phyloP scores from a whole-genome alignment of 2,113 vertebrate genomes.

The Meleagris gallopavo region DNA sequence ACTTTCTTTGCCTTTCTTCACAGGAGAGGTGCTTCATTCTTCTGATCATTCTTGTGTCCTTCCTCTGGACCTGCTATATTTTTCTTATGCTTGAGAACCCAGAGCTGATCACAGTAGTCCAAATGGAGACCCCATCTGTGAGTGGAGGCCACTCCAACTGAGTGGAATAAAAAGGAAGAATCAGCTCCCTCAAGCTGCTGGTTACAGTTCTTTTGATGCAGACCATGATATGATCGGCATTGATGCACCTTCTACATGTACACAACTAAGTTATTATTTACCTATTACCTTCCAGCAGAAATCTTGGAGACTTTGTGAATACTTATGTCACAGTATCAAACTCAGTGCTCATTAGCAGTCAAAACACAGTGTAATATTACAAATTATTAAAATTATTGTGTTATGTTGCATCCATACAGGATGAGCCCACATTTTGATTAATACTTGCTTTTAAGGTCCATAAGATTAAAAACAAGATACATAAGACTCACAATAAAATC shows the following conservation, averaged over 20 bases:
- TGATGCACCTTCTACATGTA: neutral
- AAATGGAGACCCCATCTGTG: too few species aligned
- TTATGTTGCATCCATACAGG: accelerated
- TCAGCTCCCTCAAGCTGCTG: neutral
- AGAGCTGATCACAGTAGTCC: neutral
- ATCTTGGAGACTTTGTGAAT: neutral
- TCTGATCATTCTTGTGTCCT: neutral
- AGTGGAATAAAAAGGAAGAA: neutral
- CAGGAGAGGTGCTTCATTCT: neutral
- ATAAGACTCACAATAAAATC: neutral
- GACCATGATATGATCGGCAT: neutral
- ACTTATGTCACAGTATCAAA: neutral
- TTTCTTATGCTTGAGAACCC: neutral
- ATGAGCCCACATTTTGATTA: neutral
- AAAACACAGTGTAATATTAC: neutral
- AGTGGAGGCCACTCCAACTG: neutral
- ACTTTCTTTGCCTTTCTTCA: neutral
- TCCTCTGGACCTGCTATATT: neutral
- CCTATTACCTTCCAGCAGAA: neutral
- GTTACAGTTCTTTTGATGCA: neutral
- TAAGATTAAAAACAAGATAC: neutral
- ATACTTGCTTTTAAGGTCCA: neutral
- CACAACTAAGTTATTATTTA: neutral
- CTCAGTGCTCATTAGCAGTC: neutral
- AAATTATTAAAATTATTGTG: neutral